A percentile compares a stretch with the other conserved stretches of the same genome.
phyloP scores from a whole-genome alignment of 1,140 invertebrate species.

The Mizuhopecten yessoensis region DNA sequence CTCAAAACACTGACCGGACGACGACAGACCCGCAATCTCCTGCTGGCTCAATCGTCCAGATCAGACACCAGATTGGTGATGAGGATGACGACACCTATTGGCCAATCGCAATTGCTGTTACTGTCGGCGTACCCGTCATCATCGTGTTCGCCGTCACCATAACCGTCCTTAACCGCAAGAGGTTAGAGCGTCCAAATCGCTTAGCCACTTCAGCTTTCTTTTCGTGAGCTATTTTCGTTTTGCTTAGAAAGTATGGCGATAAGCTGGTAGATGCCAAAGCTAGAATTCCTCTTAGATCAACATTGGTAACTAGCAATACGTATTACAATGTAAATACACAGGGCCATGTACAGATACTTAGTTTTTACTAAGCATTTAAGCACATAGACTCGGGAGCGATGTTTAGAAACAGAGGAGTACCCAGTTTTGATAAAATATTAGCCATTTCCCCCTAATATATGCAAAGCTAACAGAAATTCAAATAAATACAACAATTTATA shows the following conservation, averaged over 20 bases:
- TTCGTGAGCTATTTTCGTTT: slow-evolving; percentile 33
- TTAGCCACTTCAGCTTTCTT: slow-evolving; percentile 29
- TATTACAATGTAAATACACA: no score
- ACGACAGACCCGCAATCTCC: background rate
- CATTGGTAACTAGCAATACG: background rate
- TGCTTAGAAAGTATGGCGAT: slow-evolving; percentile 32
- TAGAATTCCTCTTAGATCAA: background rate
- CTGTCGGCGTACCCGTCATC: slow-evolving; percentile 50
- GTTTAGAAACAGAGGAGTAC: no score
- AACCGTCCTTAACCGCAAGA: slow-evolving; percentile 52
- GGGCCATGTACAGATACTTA: no score
- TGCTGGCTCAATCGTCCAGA: background rate
- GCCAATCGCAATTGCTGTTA: slow-evolving; percentile 51
- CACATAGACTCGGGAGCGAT: no score
- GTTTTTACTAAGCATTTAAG: no score
- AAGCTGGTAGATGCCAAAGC: background rate
- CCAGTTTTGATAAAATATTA: no score
- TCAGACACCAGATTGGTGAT: background rate
- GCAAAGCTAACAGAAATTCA: no score
- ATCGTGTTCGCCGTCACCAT: slow-evolving; percentile 59
- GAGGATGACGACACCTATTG: slow-evolving; percentile 55
- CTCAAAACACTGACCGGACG: background rate
- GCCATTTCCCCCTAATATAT: no score
- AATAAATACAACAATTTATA: no score
- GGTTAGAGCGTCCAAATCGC: slow-evolving; percentile 50